Conservation (phyloP, 2,797 vertebrate genomes). For the Cirrhinus molitorella region DNA sequence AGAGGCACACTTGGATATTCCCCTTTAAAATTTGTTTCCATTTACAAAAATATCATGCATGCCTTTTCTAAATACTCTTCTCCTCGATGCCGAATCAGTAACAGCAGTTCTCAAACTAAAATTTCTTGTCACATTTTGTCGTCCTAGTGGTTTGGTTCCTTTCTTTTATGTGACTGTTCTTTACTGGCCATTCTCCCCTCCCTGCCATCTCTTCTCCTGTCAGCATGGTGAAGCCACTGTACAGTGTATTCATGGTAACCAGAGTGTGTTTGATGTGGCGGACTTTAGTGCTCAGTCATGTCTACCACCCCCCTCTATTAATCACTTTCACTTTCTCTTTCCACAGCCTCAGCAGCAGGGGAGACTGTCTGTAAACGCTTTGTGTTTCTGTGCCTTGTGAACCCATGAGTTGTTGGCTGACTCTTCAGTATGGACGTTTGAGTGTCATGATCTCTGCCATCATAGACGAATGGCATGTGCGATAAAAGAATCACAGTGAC, state of each 20-base stretch:
- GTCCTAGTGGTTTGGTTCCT: slow-evolving; percentile 87
- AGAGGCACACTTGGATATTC: slow-evolving; percentile 83
- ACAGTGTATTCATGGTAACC: slow-evolving; percentile 85
- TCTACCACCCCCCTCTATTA: slow-evolving; percentile 77
- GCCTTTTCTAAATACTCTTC: slow-evolving; percentile 87
- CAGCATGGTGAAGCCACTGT: slow-evolving; percentile 88
- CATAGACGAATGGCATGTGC: slow-evolving; percentile 57
- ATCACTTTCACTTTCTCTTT: slow-evolving; percentile 83
- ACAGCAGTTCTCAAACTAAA: slow-evolving; percentile 80
- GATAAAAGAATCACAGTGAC: slow-evolving; percentile 43
- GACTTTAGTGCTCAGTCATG: slow-evolving; percentile 59
- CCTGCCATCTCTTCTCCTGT: slow-evolving; percentile 84
- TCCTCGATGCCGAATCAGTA: slow-evolving; percentile 78
- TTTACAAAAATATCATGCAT: slow-evolving; percentile 93
- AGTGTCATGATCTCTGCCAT: slow-evolving; percentile 58
- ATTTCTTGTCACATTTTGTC: slow-evolving; percentile 86
- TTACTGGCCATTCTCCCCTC: slow-evolving; percentile 83
- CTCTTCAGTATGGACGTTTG: slow-evolving; percentile 63
- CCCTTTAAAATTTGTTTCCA: slow-evolving; percentile 93
- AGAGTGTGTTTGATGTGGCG: slow-evolving; percentile 74
- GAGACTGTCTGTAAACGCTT: slow-evolving; percentile 76
- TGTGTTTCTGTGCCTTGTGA: slow-evolving; percentile 77
- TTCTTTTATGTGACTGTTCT: slow-evolving; percentile 73
- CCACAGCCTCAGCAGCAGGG: slow-evolving; percentile 80
- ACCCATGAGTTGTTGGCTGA: slow-evolving; percentile 70